Percentiles rank a stretch among this genome's conserved stretches.
These are phyloP conservation scores for Tympanoctomys barrerae DNA, from an alignment of 2,797 vertebrate species.

Conservation along the genomic window DNA sequence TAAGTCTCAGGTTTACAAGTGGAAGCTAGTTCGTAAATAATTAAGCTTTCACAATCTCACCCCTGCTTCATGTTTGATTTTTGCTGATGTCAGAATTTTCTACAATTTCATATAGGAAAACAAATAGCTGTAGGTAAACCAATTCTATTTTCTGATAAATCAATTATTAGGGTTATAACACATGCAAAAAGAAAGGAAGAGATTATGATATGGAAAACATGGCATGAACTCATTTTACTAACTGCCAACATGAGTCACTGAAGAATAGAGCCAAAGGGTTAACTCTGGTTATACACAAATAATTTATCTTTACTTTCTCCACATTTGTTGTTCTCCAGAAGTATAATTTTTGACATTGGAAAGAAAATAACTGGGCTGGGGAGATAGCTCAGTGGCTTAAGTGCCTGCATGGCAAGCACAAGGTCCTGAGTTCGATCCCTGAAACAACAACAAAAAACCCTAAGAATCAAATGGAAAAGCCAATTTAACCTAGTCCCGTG, in stretches of 20 bases:
- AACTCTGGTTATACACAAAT: slow-evolving; percentile 23
- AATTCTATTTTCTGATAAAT: slow-evolving; percentile 15
- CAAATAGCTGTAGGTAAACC: not conserved
- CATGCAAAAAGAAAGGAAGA: not conserved
- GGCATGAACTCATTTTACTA: slow-evolving; percentile 17
- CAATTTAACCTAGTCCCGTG: not conserved
- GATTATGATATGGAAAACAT: not conserved
- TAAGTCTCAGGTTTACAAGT: not conserved
- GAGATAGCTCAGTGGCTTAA: too few relatives aligned
- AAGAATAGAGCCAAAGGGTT: not conserved
- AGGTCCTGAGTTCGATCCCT: too few relatives aligned
- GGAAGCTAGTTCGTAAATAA: not conserved
- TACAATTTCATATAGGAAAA: slow-evolving; percentile 18
- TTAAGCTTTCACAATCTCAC: slow-evolving; percentile 7
- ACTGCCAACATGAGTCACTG: slow-evolving; percentile 22
- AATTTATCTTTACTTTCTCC: slow-evolving; percentile 34
- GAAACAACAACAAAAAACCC: not conserved
- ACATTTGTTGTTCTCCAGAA: not conserved
- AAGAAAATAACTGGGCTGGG: not conserved
- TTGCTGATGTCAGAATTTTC: not conserved
- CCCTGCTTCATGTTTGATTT: not conserved
- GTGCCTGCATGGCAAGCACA: too few relatives aligned
- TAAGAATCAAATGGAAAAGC: not conserved
- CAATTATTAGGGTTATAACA: not conserved
- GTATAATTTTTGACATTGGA: not conserved